phyloP scores from a whole-genome alignment of 2,888 invertebrate species.

The Endotricha flammealis region DNA sequence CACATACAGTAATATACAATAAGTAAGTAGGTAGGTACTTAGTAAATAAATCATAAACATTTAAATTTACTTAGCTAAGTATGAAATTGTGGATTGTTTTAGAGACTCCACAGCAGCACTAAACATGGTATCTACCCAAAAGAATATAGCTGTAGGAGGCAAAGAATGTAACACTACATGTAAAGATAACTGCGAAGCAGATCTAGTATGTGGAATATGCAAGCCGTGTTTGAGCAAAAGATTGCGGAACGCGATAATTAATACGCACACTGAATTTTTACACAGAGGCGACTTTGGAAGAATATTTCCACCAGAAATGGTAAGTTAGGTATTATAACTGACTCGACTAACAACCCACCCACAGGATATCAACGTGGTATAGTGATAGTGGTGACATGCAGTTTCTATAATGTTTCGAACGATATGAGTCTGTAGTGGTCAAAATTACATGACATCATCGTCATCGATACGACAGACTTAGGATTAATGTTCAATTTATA shows the following conservation, averaged over 20 bases:
- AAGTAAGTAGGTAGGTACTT: neutral
- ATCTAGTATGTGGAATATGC: constrained; percentile 84
- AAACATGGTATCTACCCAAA: constrained; percentile 85
- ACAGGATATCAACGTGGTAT: too few relatives aligned
- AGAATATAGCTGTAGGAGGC: constrained; percentile 87
- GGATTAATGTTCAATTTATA: too few relatives aligned
- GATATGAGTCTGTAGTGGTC: too few relatives aligned
- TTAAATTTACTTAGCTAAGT: too few relatives aligned
- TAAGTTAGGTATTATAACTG: constrained; percentile 24
- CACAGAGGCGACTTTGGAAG: constrained; percentile 89
- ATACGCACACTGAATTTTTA: constrained; percentile 88
- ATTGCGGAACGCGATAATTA: constrained; percentile 77
- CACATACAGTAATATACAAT: too few relatives aligned
- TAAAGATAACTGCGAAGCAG: constrained; percentile 78
- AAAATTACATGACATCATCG: too few relatives aligned
- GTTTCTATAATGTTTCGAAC: too few relatives aligned
- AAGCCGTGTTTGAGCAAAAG: constrained; percentile 83
- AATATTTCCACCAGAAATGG: constrained; percentile 87
- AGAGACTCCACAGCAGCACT: constrained; percentile 64
- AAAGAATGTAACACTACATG: constrained; percentile 78
- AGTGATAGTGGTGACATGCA: too few relatives aligned
- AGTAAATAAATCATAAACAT: too few relatives aligned
- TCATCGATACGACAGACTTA: too few relatives aligned
- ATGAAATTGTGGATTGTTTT: constrained; percentile 15
- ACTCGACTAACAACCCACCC: too few relatives aligned